These are phyloP conservation scores for Nymphalis c-album DNA, from an alignment of 2,888 invertebrate genomes.

Conservation along the genomic window DNA sequence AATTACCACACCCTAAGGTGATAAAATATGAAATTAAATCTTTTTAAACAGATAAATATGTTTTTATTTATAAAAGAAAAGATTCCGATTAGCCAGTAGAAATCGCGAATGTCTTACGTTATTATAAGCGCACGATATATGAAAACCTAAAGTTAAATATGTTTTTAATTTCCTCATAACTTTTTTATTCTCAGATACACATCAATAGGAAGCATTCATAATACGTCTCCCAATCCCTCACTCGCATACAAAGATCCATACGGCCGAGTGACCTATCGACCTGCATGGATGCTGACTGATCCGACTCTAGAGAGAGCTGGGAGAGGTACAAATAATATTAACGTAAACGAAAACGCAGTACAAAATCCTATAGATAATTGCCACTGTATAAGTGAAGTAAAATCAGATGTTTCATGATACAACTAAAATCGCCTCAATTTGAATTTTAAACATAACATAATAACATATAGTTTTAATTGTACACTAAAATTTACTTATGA, in stretches of 20 bases:
- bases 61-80: neutral
- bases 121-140: neutral
- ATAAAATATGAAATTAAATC: no score
- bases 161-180: neutral
- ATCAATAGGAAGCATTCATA: constrained; percentile 90
- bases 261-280: constrained; percentile 81
- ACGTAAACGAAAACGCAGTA: constrained; percentile 35
- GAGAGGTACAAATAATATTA: constrained; percentile 41
- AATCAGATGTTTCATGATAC: constrained; percentile 4
- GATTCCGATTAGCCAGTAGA: no score
- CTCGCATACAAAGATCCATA: constrained; percentile 77
- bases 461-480: no score
- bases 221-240: constrained; percentile 90
- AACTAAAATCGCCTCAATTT: neutral
- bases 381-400: constrained; percentile 6
- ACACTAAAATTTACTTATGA: no score
- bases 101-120: no score
- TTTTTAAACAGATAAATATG: no score
- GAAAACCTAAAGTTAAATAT: neutral
- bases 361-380: constrained; percentile 12
- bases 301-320: constrained; percentile 84
- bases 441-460: neutral
- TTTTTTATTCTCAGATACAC: constrained; percentile 84
- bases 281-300: constrained; percentile 86
- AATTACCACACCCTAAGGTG: no score